Base-by-base conservation (phyloP, 2,888 invertebrate species). In the Nemapogon koenigi region DNA sequence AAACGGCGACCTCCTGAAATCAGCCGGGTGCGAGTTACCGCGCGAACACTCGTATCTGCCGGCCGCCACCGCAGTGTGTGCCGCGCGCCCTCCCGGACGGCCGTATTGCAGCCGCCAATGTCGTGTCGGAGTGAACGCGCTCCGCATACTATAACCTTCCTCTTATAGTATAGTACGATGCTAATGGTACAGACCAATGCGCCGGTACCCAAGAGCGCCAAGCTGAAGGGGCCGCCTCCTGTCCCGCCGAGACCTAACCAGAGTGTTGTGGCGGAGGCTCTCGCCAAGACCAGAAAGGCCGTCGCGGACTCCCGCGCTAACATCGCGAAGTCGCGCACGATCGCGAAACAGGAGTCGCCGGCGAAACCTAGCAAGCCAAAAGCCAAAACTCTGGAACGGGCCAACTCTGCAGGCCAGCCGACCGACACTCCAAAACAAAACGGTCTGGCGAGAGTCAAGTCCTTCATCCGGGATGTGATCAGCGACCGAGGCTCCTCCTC, bases 221-320 rank as follows among this genome's bases (percentile, higher is more conserved):
- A 76, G 56, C 53, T 78, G 39, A 75, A 83, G 56, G 85, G 86
- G 43, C 87, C 88, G 46, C 91, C 91, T 49, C 91, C 91, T 52
- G 90, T 91, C 48, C 91, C 91, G 41, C 91, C 91, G 48, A 81
- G 91, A 53, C 91, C 91, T 40, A 88, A 87, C 62, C 84, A 87
- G 56, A 86, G 83, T 53, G 80, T 87, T 55, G 86, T 88, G 39
- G 86, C 87, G 39, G 88, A 87, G 67, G 87, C 89, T 39, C 72
- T 89, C 46, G 86, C 88, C 43, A 87, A 87, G 66, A 81, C 83
- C 38, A 75, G 83, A 51, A 80, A 72, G 61, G 76, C 78, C 39
- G 78, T 79, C 38, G 72, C 78, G 39, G 79, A 79, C 39, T 78
- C 79, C 11, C 73, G 76, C 50, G 66, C 63, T 42, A 71, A 56